These are phyloP conservation scores for Azorinus chamasolen DNA, from an alignment of 2,888 invertebrate genomes.

Conservation along the genomic window DNA sequence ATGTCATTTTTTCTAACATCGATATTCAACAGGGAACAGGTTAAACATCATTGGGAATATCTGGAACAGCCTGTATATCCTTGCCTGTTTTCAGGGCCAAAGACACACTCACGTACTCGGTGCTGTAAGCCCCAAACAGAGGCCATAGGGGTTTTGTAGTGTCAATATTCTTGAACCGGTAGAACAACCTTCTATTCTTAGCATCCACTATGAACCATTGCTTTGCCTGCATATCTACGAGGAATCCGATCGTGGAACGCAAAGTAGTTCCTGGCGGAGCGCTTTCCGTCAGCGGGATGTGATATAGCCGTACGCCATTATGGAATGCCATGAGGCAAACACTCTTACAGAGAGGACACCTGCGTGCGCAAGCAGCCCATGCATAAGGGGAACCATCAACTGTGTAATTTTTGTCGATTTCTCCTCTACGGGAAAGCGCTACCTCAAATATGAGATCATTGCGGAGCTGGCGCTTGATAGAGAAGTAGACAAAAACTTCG, in stretches of 20 bases:
- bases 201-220: slow-evolving; percentile 70
- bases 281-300: slow-evolving; percentile 64
- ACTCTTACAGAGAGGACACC: slow-evolving; percentile 71
- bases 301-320: slow-evolving; percentile 68
- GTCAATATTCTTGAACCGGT: slow-evolving; percentile 66
- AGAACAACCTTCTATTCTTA: slow-evolving; percentile 64
- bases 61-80: slow-evolving; percentile 65
- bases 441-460: slow-evolving; percentile 73
- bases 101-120: slow-evolving; percentile 65
- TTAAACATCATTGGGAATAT: slow-evolving; percentile 63
- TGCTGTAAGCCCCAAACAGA: slow-evolving; percentile 69
- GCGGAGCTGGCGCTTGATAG: slow-evolving; percentile 67
- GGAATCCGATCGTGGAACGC: slow-evolving; percentile 68
- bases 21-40: no score
- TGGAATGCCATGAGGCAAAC: slow-evolving; percentile 71
- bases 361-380: slow-evolving; percentile 67
- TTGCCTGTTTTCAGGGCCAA: slow-evolving; percentile 66
- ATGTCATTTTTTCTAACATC: no score
- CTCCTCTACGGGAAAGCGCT: slow-evolving; percentile 63
- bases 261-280: slow-evolving; percentile 69
- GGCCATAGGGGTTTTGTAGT: slow-evolving; percentile 69
- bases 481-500: slow-evolving; percentile 67
- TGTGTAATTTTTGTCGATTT: slow-evolving; percentile 71
- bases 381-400: slow-evolving; percentile 67
- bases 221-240: slow-evolving; percentile 64